These are phyloP conservation scores for Lycocerus yunnanus DNA, from an alignment of 2,888 invertebrate genomes.

Conservation along the genomic window DNA sequence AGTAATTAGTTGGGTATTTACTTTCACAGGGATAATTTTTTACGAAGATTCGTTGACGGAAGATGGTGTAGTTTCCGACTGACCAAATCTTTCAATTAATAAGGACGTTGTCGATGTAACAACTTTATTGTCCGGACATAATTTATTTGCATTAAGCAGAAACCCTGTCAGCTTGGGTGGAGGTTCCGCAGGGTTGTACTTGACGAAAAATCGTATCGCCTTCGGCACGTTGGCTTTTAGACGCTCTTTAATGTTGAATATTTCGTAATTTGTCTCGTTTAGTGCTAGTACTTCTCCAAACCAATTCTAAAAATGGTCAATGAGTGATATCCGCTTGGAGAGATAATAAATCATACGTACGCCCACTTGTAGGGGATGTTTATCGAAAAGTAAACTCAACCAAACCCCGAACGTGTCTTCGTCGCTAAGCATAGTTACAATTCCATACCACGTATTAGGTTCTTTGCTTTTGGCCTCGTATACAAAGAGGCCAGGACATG, in stretches of 20 bases:
- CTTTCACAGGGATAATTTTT: no score
- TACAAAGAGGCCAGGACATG: constrained; percentile 65
- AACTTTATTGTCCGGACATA: constrained; percentile 56
- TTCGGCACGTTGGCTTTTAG: constrained; percentile 62
- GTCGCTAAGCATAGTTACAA: constrained; percentile 59
- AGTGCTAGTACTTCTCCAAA: constrained; percentile 61
- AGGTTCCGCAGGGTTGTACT: constrained; percentile 58
- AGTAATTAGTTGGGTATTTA: neutral
- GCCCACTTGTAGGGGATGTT: constrained; percentile 20
- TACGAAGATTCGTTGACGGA: neutral
- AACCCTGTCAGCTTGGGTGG: constrained; percentile 59
- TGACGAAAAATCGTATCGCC: constrained; percentile 64
- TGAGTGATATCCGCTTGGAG: neutral
- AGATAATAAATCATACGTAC: constrained; percentile 11
- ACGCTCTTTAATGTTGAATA: constrained; percentile 61
- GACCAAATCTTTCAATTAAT: constrained; percentile 23
- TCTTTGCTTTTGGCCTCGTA: constrained; percentile 60
- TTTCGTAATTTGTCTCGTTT: constrained; percentile 61
- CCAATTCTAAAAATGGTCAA: constrained; percentile 54
- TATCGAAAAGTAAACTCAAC: constrained; percentile 57
- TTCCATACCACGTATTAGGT: constrained; percentile 65
- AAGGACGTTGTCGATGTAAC: neutral
- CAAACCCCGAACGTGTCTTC: constrained; percentile 57
- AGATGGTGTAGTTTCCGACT: neutral
- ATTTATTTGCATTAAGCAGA: constrained; percentile 63